phyloP scores from a whole-genome alignment of 2,888 invertebrate species.

The Altica lythri region DNA sequence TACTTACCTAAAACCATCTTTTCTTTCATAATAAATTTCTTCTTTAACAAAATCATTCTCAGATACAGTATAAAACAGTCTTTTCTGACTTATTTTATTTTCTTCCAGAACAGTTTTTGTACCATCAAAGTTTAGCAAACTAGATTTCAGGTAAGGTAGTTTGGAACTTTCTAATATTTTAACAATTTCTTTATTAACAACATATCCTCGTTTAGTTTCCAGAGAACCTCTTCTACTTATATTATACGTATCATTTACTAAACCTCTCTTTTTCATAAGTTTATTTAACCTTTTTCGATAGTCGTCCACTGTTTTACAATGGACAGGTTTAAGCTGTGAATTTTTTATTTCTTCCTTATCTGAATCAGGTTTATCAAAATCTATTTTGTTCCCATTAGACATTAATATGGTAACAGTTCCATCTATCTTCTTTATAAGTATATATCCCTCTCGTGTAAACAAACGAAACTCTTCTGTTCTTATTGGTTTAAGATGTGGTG shows the following conservation, averaged over 20 bases:
- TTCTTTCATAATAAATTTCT: conserved; percentile 43
- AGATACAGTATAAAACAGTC: conserved; percentile 34
- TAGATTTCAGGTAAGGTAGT: conserved; percentile 41
- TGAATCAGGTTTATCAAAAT: conserved; percentile 38
- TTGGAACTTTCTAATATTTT: conserved; percentile 33
- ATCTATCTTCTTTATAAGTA: conserved; percentile 43
- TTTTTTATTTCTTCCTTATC: conserved; percentile 23
- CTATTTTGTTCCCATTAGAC: conserved; percentile 44
- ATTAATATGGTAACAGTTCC: conserved; percentile 42
- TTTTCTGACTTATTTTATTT: conserved; percentile 37
- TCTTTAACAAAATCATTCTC: conserved; percentile 42
- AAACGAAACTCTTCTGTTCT: conserved; percentile 44
- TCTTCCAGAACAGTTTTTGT: conserved; percentile 33
- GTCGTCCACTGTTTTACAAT: conserved; percentile 36
- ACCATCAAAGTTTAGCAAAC: conserved; percentile 40
- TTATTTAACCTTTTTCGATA: conserved; percentile 38
- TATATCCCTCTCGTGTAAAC: conserved; percentile 41
- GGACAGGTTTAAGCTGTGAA: conserved; percentile 29
- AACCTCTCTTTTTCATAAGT: conserved; percentile 26
- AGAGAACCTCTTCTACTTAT: conserved; percentile 37
- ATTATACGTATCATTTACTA: conserved; percentile 19
- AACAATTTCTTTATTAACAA: conserved; percentile 28
- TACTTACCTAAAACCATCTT: conserved; percentile 46
- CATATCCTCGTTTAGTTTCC: conserved; percentile 28
- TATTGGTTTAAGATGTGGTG: conserved; percentile 23